Conservation (phyloP, 2,113 vertebrate species). For the Sarotherodon lohbergeri region DNA sequence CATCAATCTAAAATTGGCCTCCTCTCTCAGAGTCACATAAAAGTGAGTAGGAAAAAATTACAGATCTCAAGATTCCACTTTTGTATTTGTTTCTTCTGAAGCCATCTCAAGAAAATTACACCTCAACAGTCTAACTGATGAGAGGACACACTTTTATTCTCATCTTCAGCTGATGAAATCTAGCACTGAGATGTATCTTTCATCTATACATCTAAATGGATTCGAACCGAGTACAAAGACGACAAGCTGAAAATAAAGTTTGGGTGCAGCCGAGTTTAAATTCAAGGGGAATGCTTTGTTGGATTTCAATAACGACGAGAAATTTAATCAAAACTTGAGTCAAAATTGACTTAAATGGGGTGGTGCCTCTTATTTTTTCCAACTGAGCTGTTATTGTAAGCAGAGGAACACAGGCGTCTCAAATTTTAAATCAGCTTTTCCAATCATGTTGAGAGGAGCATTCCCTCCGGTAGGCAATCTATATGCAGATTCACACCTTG, state of each 20-base stretch:
- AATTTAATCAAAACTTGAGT: constrained; percentile 14
- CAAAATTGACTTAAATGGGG: constrained; percentile 1
- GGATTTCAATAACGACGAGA: background rate
- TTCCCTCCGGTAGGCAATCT: constrained; percentile 56
- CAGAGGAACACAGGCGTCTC: constrained; percentile 21
- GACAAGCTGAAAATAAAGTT: background rate
- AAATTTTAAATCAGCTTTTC: constrained; percentile 57
- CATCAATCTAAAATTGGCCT: constrained; percentile 32
- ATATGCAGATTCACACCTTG: constrained; percentile 72
- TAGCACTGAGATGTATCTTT: background rate
- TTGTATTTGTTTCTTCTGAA: constrained; percentile 26
- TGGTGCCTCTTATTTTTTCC: background rate
- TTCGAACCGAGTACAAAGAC: background rate
- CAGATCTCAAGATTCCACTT: constrained; percentile 15
- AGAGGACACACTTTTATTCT: constrained; percentile 18
- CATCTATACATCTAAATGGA: constrained; percentile 14
- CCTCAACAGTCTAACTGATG: constrained; percentile 16
- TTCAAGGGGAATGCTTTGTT: background rate
- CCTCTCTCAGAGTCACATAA: constrained; percentile 19
- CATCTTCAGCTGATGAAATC: constrained; percentile 21
- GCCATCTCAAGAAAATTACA: constrained; percentile 44
- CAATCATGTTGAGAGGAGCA: constrained; percentile 47
- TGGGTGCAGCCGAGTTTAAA: background rate
- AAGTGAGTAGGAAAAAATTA: constrained; percentile 3
- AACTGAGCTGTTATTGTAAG: constrained; percentile 39